Evolutionary conservation across 2,888 invertebrate genomes (phyloP).

Genomic region (Dasysyrphus albostriatus): DNA sequence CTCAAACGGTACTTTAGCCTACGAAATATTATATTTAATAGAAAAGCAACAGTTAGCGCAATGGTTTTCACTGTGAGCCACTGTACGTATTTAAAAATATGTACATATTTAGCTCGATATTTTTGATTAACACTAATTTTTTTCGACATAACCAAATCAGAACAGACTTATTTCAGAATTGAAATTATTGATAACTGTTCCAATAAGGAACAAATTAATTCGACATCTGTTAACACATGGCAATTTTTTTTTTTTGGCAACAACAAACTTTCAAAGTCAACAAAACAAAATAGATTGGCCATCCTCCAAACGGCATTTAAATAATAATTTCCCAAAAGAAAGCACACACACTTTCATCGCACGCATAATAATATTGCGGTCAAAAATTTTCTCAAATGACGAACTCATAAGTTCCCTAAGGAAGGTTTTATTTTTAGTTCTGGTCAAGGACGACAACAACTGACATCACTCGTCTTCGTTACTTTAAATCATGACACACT

Average conservation of each 20-base stretch:
- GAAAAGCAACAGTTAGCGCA: too few relatives aligned
- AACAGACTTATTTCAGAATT: too few relatives aligned
- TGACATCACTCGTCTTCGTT: slow-evolving; percentile 27
- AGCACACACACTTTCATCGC: not conserved
- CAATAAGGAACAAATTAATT: not conserved
- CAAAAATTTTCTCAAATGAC: slow-evolving; percentile 12
- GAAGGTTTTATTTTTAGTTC: slow-evolving; percentile 33
- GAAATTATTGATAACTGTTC: not conserved
- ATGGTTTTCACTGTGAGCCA: too few relatives aligned
- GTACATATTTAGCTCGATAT: too few relatives aligned
- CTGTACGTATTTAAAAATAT: too few relatives aligned
- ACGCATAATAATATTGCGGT: slow-evolving; percentile 6
- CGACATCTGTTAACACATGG: slow-evolving; percentile 18
- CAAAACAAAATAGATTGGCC: slow-evolving; percentile 12
- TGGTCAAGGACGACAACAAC: slow-evolving; percentile 39
- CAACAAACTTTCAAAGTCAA: slow-evolving; percentile 20
- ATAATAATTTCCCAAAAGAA: not conserved
- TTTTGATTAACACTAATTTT: too few relatives aligned
- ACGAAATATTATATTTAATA: too few relatives aligned
- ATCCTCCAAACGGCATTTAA: slow-evolving; percentile 11
- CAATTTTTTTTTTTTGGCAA: slow-evolving; percentile 26
- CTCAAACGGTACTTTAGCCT: too few relatives aligned
- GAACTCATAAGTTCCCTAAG: not conserved
- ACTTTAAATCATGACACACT: slow-evolving; percentile 8
- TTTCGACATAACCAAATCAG: too few relatives aligned